Evolutionary conservation across 2,888 invertebrate species (phyloP).

Genomic region (Parnassius mnemosyne): DNA sequence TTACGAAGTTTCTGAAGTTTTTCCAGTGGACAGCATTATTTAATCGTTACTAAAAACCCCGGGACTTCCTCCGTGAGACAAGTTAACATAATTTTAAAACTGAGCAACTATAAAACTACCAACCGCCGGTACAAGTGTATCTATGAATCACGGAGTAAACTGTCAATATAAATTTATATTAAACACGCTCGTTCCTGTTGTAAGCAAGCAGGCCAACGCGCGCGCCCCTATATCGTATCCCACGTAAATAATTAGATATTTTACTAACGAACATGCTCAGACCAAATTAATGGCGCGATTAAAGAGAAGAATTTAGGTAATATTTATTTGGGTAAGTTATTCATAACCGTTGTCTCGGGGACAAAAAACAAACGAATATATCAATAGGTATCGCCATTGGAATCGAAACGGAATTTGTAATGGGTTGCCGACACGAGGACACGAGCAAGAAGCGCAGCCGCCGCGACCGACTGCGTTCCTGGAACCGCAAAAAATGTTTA

Average conservation of each 20-base stretch:
- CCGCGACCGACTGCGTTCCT: slow-evolving; percentile 31
- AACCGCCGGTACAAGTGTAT: not conserved
- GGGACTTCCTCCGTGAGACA: too few species aligned
- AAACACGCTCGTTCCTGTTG: not conserved
- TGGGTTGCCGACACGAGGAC: slow-evolving; percentile 22
- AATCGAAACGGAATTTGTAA: slow-evolving; percentile 35
- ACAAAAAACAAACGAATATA: slow-evolving; percentile 26
- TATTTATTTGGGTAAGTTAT: slow-evolving; percentile 32
- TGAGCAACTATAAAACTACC: not conserved
- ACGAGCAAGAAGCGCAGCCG: slow-evolving; percentile 6
- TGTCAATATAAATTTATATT: not conserved
- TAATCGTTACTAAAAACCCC: too few species aligned
- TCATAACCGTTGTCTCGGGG: slow-evolving; percentile 29
- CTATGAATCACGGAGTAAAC: not conserved
- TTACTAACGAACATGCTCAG: slow-evolving; percentile 29
- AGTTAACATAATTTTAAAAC: too few species aligned
- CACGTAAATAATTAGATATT: slow-evolving; percentile 33
- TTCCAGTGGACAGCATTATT: too few species aligned
- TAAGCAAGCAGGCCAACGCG: not conserved
- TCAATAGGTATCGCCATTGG: slow-evolving; percentile 31
- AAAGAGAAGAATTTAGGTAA: slow-evolving; percentile 31
- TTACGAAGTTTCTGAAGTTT: too few species aligned
- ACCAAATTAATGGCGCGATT: slow-evolving; percentile 35
- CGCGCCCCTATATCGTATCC: slow-evolving; percentile 27
- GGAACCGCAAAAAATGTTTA: slow-evolving; percentile 39